Base-by-base conservation (phyloP, 1,140 invertebrate genomes). In the Trichoplusia ni region DNA sequence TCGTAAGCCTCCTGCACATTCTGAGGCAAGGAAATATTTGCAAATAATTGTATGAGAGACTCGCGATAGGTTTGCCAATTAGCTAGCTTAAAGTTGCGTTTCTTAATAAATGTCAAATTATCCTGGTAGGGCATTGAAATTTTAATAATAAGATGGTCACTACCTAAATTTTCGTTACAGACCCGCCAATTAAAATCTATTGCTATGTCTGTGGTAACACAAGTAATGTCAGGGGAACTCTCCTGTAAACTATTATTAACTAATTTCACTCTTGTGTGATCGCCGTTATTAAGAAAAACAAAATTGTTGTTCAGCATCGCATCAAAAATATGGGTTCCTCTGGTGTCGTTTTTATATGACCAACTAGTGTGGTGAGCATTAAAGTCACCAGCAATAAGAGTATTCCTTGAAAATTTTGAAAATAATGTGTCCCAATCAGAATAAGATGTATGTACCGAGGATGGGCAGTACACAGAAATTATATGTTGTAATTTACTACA, bases 331-430 rank as follows among this genome's bases (percentile, higher is more conserved):
- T 49, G 42, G 2, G 14, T 23, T 3, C 58, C 58, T 38, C 58
- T 47, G 18, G 19, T 25, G 21, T 61, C 23, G 14, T 29, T 61
- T 13, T 38, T 61, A n/a, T 21, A 16, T 9, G 58, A 61, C 58
- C 58, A 61, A 21, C 44, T 61, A 3, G 58, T 8, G 19, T 59
- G 38, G 13, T 59, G 56, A 8, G 19, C 40, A 14, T 59, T 59
- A 33, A 59, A 59, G 19, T 59, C 58, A 9, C 58, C 58, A 14
- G 19, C 8, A n/a, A 61, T 13, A 19, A 61, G n/a, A 25, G 58
- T 61, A n/a, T n/a, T n/a, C n/a, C n/a, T n/a, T n/a, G n/a, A n/a
- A n/a, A n/a, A n/a, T n/a, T n/a, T n/a, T n/a, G n/a, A n/a, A n/a
- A n/a, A n/a, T n/a, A n/a, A n/a, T n/a, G n/a, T n/a, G n/a, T n/a